phyloP scores from a whole-genome alignment of 1,140 invertebrate species.

The Homarus americanus region DNA sequence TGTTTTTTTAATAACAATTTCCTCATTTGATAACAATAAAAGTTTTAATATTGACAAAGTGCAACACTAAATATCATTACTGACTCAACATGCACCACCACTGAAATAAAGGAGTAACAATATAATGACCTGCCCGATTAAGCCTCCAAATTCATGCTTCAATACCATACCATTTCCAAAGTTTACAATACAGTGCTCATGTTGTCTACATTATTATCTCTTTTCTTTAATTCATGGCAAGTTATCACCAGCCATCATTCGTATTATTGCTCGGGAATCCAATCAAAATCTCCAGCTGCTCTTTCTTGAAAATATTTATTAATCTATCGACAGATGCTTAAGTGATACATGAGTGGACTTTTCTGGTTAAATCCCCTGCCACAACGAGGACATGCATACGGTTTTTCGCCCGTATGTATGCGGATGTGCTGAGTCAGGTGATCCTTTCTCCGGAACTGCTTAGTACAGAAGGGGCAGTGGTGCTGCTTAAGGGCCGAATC shows the following conservation, averaged over 20 bases:
- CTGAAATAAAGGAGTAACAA: background rate
- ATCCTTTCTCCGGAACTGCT: slow-evolving; percentile 81
- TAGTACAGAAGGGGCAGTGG: slow-evolving; percentile 75
- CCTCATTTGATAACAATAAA: background rate
- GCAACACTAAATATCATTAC: background rate
- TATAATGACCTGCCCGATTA: background rate
- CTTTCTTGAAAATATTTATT: background rate
- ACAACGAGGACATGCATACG: slow-evolving; percentile 81
- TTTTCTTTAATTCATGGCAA: background rate
- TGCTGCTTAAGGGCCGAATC: slow-evolving; percentile 38
- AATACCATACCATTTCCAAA: background rate
- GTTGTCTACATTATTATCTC: background rate
- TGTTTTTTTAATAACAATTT: slow-evolving; percentile 2
- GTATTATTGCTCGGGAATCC: background rate
- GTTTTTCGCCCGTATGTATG: slow-evolving; percentile 83
- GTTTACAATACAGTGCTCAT: background rate
- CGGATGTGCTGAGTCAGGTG: slow-evolving; percentile 85
- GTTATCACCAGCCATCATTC: background rate
- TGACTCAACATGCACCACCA: background rate
- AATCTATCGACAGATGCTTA: slow-evolving; percentile 69
- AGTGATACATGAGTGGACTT: slow-evolving; percentile 77
- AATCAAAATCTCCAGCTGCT: background rate
- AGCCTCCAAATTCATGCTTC: background rate
- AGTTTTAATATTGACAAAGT: background rate
- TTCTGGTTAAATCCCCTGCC: slow-evolving; percentile 81